Base-by-base conservation (phyloP, 1,140 invertebrate genomes). In the Adoxophyes honmai region DNA sequence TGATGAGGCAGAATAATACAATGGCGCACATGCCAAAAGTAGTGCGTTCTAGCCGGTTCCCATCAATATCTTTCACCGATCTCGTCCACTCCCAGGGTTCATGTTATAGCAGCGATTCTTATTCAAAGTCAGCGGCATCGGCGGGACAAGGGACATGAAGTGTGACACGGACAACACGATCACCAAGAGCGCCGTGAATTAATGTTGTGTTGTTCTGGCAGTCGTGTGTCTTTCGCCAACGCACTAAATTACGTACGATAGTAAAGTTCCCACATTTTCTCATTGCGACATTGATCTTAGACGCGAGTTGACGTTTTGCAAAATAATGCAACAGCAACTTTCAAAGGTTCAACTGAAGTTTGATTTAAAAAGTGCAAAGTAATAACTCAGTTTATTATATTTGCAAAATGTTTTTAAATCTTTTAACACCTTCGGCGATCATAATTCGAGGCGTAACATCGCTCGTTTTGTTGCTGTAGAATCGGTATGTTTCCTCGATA, bases 401-500 rank as follows among this genome's bases (percentile, higher is more conserved):
- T 28, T 28, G 21, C 21, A 28, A 28, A 28, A 28, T 28, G 21
- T 28, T 28, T 28, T 28, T 3, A 28, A 28, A 28, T 28, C 2
- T 28, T 28, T 28, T 6, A 28, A 28, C 48, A 44, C 59, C 62
- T 54, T 60, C 44, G 51, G 58, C 42, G 42, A 16, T 63, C 42
- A 48, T 62, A 60, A 48, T 15, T 64, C 39, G 15, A 69, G 73
- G 69, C 64, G 67, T 73, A 64, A 52, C 57, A 60, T 37, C 53
- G 57, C 58, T 57, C 10, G 51, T 62, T 57, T 69, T 73, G 62
- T 69, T 72, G 55, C 62, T 57, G 55, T 60, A 69, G 42, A 73
- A 71, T 68, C 65, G 65, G 62, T 73, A 65, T 55, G 63, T 81
- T 82, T 78, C 64, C 66, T 68, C 68, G 57, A 57, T 82, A 85